Percentiles rank a stretch among this genome's conserved stretches.
Conservation (phyloP, 2,888 invertebrate genomes). For the Petrolisthes manimaculis region DNA sequence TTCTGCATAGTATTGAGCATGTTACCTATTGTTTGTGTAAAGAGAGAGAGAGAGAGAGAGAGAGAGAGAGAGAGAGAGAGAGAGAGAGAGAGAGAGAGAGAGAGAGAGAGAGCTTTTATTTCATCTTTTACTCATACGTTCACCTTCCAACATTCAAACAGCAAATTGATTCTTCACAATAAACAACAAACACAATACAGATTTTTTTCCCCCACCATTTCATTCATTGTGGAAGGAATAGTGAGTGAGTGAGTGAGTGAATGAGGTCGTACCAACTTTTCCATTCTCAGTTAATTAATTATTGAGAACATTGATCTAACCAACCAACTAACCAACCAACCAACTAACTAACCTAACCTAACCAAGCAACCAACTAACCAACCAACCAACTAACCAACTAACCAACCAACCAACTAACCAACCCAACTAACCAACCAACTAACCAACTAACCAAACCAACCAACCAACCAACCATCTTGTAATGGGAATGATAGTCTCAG, state of each 20-base stretch:
- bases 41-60: slow-evolving; percentile 24
- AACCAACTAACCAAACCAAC: background rate
- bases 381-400: background rate
- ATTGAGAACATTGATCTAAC: too few relatives aligned
- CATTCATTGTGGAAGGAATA: too few relatives aligned
- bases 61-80: slow-evolving; percentile 8
- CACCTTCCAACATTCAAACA: too few relatives aligned
- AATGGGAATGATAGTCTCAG: too few relatives aligned
- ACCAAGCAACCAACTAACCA: background rate
- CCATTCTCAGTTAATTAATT: background rate
- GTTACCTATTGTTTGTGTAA: too few relatives aligned
- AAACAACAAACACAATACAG: too few relatives aligned
- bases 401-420: background rate
- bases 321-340: background rate
- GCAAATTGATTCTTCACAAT: too few relatives aligned
- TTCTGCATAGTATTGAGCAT: too few relatives aligned
- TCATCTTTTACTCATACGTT: too few relatives aligned
- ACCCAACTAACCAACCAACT: background rate
- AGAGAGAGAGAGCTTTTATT: background rate
- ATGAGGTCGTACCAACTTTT: too few relatives aligned
- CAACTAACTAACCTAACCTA: background rate
- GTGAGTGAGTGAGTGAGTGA: too few relatives aligned
- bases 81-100: background rate
- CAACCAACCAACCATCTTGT: background rate
- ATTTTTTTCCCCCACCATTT: too few relatives aligned